phyloP scores from a whole-genome alignment of 2,888 invertebrate genomes.

The Neoaliturus tenellus region DNA sequence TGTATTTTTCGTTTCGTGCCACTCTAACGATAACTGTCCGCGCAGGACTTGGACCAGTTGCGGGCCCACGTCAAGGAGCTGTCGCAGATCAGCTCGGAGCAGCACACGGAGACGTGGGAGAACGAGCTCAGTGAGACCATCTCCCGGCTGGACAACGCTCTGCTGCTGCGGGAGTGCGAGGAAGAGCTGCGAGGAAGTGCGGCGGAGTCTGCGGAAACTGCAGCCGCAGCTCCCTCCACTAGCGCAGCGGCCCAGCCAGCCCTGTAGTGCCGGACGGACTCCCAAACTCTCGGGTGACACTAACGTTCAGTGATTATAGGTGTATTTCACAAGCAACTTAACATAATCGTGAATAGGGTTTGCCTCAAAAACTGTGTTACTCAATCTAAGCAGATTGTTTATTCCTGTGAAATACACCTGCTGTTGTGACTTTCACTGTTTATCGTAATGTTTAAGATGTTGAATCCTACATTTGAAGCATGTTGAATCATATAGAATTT shows the following conservation, averaged over 20 bases:
- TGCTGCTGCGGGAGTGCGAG: conserved; percentile 81
- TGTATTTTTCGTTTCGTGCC: too few species aligned
- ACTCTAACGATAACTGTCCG: too few species aligned
- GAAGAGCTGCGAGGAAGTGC: conserved; percentile 72
- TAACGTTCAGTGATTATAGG: background rate
- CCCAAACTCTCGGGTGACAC: background rate
- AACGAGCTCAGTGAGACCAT: conserved; percentile 85
- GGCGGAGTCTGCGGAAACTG: background rate
- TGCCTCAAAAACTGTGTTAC: too few species aligned
- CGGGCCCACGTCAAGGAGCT: conserved; percentile 83
- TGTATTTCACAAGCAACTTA: background rate
- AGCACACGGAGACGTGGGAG: conserved; percentile 83
- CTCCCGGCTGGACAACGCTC: conserved; percentile 84
- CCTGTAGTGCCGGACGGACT: background rate
- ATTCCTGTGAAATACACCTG: too few species aligned
- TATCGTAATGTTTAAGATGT: too few species aligned
- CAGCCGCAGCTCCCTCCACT: background rate
- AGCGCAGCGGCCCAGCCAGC: background rate
- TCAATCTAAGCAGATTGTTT: too few species aligned
- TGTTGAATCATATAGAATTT: too few species aligned
- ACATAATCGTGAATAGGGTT: too few species aligned
- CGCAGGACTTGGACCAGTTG: conserved; percentile 78
- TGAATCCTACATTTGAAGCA: too few species aligned
- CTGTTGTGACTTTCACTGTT: too few species aligned
- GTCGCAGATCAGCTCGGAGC: conserved; percentile 80